A percentile compares a stretch with the other conserved stretches of the same genome.
Evolutionary conservation across 2,888 invertebrate genomes (phyloP).

Genomic region (Abrostola triplasia): DNA sequence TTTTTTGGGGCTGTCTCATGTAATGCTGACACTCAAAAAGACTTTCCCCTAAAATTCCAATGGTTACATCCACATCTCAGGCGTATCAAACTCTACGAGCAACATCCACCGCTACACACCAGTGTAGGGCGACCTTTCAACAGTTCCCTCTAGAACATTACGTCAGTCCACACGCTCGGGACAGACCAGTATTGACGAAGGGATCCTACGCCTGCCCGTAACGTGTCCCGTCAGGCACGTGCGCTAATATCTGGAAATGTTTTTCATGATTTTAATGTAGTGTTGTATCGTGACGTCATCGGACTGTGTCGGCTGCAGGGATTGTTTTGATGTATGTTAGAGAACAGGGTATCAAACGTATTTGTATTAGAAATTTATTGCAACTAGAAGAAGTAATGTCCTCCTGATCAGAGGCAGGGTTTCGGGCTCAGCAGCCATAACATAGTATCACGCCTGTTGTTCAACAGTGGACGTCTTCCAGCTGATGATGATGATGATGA

Average conservation of each 20-base stretch:
- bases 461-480: too few species aligned
- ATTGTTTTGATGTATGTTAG: background rate
- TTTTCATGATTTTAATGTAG: constrained; percentile 18
- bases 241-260: constrained; percentile 18
- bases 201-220: constrained; percentile 33
- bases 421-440: too few species aligned
- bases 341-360: background rate
- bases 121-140: constrained; percentile 1
- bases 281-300: constrained; percentile 15
- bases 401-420: too few species aligned
- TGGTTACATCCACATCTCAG: too few species aligned
- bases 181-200: constrained; percentile 38
- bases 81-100: too few species aligned
- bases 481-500: too few species aligned
- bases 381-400: too few species aligned
- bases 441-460: too few species aligned
- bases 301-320: background rate
- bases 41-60: too few species aligned
- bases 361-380: too few species aligned
- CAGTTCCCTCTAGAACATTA: constrained; percentile 11
- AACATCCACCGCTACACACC: constrained; percentile 6
- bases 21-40: too few species aligned
- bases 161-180: constrained; percentile 22
- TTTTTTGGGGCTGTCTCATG: too few species aligned
- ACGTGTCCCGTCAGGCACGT: constrained; percentile 19